Evolutionary conservation across 2,797 vertebrate species (phyloP), one percentile per base, ranked within the genome.

Genomic region (Rhynchonycteris naso): DNA sequence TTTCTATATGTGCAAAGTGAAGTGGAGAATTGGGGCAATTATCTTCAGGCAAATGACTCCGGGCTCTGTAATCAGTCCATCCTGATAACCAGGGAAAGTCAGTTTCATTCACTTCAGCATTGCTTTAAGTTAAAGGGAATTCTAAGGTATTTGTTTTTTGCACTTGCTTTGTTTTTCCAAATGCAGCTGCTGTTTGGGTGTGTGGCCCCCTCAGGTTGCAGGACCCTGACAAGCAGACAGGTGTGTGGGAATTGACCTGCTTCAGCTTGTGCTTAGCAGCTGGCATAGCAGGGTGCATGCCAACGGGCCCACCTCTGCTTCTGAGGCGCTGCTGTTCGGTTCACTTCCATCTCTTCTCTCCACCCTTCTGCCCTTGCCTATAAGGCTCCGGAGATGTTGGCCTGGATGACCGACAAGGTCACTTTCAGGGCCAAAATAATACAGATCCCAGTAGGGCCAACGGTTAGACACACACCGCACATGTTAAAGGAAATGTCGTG

Each of bases 21-120:
- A 97, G 93, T 93, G 90, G 94, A 94, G 94, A 95, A 96, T 72
- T 86, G 95, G 94, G 95, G 92, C 95, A 93, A 88, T 97, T 97
- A 97, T 93, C 93, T 93, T 59, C 95, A 96, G 92, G 95, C 95
- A 90, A 68, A 97, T 93, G 84, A 91, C 43, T 56, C 88, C 38
- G 90, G 86, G 87, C 96, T 88, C 56, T 93, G 88, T 94, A 92
- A 96, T 96, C 96, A 95, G 94, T 74, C 92, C 8, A 1, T 71
- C 93, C 93, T 50, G 84, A 65, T 94, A 92, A 80, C 80, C 30
- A 76, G 90, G n/a, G 61, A 63, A 71, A 63, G 52, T 56, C 24
- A 28, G 94, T 93, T 76, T 82, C 52, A 3, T 84, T 74, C 93
- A 38, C 68, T 33, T 78, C 43, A 78, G 43, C 63, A 8, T 11